Base-by-base conservation (phyloP, 2,888 invertebrate genomes). In the Plagodis dolabraria region DNA sequence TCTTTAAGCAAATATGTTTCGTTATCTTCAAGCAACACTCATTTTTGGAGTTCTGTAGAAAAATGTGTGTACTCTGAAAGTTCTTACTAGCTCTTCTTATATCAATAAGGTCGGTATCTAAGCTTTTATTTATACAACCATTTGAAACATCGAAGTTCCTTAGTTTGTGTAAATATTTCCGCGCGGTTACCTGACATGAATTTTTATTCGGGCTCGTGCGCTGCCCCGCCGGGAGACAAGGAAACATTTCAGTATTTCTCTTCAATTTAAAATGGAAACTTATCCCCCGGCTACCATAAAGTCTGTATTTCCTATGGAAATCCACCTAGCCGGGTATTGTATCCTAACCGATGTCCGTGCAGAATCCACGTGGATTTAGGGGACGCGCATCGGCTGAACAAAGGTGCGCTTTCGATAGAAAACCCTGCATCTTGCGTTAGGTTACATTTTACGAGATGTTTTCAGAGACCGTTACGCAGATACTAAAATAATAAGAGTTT, bases 401-500 rank as follows among this genome's bases (percentile, higher is more conserved):
- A 72, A 63, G 64, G 55, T 52, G 50, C 64, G 63, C 64, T 60
- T 79, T 75, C 68, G 79, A 79, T 77, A 73, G 73, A 75, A 75
- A 64, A 66, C 70, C 82, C 83, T 84, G 86, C 86, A 82, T 85
- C 83, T 81, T 71, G 80, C 78, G 83, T 85, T 85, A 85, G 84
- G 83, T 89, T 89, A 86, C 87, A 86, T 90, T 91, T 91, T 89
- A 90, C 85, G 89, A 88, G 82, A 87, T 90, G 89, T 89, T 89
- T 88, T 85, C 85, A 80, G 80, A 85, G 83, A 85, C 87, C 83
- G 85, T 88, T 90, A 90, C 86, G 82, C 89, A 89, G 90, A 91
- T 90, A 91, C 89, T 91, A 89, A 91, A 91, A 92, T 92, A 92
- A 91, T 92, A 91, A 90, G 88, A 89, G 83, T 89, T 90, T 89